Evolutionary conservation across 1,140 invertebrate genomes (phyloP).

Genomic region (Epicauta chinensis): DNA sequence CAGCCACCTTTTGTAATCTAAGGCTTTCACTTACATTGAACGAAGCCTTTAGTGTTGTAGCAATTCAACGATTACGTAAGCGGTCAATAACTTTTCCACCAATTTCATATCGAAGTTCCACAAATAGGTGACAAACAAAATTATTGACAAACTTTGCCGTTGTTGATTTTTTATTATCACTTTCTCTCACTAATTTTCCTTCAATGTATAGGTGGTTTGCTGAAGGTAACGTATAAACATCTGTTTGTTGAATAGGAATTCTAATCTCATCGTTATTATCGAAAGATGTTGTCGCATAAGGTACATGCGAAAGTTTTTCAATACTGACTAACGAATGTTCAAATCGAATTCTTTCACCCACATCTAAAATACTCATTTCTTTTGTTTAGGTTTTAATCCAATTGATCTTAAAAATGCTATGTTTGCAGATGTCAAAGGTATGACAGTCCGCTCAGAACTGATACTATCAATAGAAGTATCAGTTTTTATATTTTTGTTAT

Average conservation of each 20-base stretch:
- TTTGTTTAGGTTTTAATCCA: not conserved
- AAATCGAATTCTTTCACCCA: not conserved
- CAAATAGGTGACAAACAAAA: constrained; percentile 13
- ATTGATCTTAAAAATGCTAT: not conserved
- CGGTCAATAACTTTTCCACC: constrained; percentile 5
- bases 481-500: not conserved
- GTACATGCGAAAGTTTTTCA: constrained; percentile 13
- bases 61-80: constrained; percentile 13
- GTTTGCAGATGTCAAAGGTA: not conserved
- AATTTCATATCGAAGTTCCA: constrained; percentile 17
- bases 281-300: constrained; percentile 14
- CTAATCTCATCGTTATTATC: constrained; percentile 25
- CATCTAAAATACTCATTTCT: not conserved
- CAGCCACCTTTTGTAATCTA: constrained; percentile 1
- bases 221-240: constrained; percentile 20
- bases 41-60: constrained; percentile 16
- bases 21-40: not conserved
- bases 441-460: not conserved
- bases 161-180: not conserved
- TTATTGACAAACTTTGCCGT: constrained; percentile 12
- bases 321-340: not conserved
- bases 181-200: constrained; percentile 17
- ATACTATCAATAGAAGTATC: too few species aligned
- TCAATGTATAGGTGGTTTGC: constrained; percentile 21
- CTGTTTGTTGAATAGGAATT: constrained; percentile 24